phyloP scores from a whole-genome alignment of 2,888 invertebrate species.

The Chironomus tentans region DNA sequence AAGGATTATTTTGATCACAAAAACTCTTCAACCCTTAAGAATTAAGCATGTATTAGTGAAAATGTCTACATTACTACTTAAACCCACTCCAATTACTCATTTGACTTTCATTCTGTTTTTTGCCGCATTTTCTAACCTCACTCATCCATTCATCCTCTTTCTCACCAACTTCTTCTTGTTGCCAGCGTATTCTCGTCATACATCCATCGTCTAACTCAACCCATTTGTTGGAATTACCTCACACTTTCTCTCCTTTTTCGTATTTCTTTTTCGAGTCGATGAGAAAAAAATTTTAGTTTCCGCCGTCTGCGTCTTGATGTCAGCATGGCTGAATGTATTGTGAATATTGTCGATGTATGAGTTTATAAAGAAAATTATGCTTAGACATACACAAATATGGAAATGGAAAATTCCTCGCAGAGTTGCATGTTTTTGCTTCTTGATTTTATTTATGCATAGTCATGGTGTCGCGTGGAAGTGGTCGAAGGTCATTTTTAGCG shows the following conservation, averaged over 20 bases:
- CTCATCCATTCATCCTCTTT: neutral
- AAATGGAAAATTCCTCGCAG: too few relatives aligned
- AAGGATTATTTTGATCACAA: neutral
- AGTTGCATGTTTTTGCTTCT: too few relatives aligned
- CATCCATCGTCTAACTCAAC: too few relatives aligned
- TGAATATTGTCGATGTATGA: neutral
- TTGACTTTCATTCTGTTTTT: neutral
- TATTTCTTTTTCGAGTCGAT: neutral
- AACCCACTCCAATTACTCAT: neutral
- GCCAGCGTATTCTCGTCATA: neutral
- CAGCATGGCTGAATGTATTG: neutral
- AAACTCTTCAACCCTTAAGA: neutral
- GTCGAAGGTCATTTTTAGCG: too few relatives aligned
- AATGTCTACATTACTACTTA: slow-evolving; percentile 18
- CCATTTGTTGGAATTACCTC: neutral
- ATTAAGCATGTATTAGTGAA: slow-evolving; percentile 4
- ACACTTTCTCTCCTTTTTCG: neutral
- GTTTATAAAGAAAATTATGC: too few relatives aligned
- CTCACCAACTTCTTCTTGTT: too few relatives aligned
- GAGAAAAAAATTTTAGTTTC: neutral
- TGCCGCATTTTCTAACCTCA: neutral
- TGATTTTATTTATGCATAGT: too few relatives aligned
- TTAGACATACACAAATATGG: too few relatives aligned
- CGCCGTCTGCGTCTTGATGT: neutral
- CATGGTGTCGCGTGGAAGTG: too few relatives aligned